phyloP scores from a whole-genome alignment of 2,797 vertebrate species.

The Brotula barbata region DNA sequence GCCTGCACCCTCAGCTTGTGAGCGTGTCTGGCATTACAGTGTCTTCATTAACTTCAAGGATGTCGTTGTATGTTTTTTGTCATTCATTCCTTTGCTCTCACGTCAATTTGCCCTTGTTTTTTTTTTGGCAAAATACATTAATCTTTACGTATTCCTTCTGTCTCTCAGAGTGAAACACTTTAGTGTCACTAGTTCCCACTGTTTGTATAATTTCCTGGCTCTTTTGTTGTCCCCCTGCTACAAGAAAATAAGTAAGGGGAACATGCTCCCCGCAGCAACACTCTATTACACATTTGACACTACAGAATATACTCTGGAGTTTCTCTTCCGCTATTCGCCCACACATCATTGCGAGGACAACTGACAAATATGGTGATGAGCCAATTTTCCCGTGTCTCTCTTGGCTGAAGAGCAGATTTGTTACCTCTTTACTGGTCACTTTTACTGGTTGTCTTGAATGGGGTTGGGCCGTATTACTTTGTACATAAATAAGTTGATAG shows the following conservation, averaged over 20 bases:
- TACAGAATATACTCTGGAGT: constrained; percentile 39
- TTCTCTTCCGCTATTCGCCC: constrained; percentile 21
- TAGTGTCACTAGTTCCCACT: constrained; percentile 47
- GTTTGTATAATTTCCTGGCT: constrained; percentile 61
- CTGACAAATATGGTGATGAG: constrained; percentile 34
- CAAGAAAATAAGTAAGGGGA: constrained; percentile 50
- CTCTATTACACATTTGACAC: constrained; percentile 57
- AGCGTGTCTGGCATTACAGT: constrained; percentile 61
- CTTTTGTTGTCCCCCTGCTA: constrained; percentile 50
- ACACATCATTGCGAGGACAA: constrained; percentile 34
- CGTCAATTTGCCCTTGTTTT: constrained; percentile 28
- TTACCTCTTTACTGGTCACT: constrained; percentile 14
- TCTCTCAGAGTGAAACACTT: constrained; percentile 30
- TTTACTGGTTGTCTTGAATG: constrained; percentile 22
- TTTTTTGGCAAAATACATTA: constrained; percentile 26
- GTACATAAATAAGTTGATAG: constrained; percentile 30
- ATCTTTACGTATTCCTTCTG: background rate
- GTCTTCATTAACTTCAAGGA: constrained; percentile 61
- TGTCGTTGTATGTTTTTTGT: constrained; percentile 45
- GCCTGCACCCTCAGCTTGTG: constrained; percentile 42
- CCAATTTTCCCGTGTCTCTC: constrained; percentile 36
- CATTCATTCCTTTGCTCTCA: constrained; percentile 43
- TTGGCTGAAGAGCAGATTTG: constrained; percentile 26
- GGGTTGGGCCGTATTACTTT: constrained; percentile 7
- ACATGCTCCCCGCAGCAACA: constrained; percentile 56